Evolutionary conservation across 2,113 vertebrate species (phyloP), one percentile per base, ranked within the genome.

Genomic region (Sinocyclocheilus anophthalmus): DNA sequence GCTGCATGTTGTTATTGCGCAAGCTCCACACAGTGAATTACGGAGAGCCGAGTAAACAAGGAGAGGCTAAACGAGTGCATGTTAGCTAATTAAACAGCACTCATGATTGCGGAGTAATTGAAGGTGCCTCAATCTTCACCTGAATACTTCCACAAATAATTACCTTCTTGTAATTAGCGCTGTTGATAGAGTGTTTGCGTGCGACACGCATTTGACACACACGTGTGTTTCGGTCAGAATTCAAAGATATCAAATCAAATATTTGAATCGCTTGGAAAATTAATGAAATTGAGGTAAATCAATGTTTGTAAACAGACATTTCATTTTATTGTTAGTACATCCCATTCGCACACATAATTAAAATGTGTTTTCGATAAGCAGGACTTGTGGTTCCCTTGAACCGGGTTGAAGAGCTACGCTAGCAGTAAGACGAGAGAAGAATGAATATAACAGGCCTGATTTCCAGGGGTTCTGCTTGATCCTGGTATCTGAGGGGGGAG

Each of bases 51-150:
- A 90, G 89, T 89, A 93, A 92, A 90, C 92, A 90, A 83, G 39
- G 22, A 76, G 59, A 90, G 91, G 87, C 86, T 92, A 92, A 93
- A 92, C 93, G 92, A 93, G 87, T 91, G 88, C 86, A 89, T 91
- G 92, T 94, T 90, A 92, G 92, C 90, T 94, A 94, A 92, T 94
- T 94, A 95, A 95, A 88, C 88, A 70, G 76, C 77, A 93, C 92
- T 93, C 89, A 81, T 92, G 91, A 92, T 88, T 92, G 92, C 93
- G 92, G 93, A 95, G 94, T 92, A 93, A 93, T 95, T 91, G 90
- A 93, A 87, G 81, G 90, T 88, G 91, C 94, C 93, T 91, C 91
- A 93, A 92, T 93, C 92, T 94, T 94, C 88, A 84, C 91, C 91
- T 92, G 92, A 84, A 94, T 94, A 93, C 88, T 76, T 88, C 91